These are phyloP conservation scores for Drosophila flavopinicola DNA, from an alignment of 2,888 invertebrate genomes.

Conservation along the genomic window DNA sequence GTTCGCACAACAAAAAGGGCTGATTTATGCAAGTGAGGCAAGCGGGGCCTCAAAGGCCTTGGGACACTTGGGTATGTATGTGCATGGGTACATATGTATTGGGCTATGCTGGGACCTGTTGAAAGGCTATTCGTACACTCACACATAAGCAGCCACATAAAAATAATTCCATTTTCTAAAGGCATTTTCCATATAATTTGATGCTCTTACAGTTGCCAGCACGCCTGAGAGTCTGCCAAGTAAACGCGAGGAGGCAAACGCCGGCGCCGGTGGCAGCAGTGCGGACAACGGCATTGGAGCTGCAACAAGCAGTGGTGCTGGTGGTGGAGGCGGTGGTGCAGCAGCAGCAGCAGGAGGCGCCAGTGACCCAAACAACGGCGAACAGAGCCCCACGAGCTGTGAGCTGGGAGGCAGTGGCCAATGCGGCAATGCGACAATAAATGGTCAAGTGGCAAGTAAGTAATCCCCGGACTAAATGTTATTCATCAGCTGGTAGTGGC, in stretches of 20 bases:
- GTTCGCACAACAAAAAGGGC: conserved; percentile 4
- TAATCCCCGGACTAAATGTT: conserved; percentile 42
- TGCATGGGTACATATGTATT: conserved; percentile 3
- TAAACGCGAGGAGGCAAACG: conserved; percentile 86
- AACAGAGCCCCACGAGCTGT: conserved; percentile 57
- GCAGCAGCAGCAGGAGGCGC: conserved; percentile 22
- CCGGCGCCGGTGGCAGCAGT: conserved; percentile 31
- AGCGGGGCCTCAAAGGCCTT: neutral
- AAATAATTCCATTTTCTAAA: conserved; percentile 30
- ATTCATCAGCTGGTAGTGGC: neutral
- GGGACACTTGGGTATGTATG: neutral
- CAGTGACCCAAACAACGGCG: conserved; percentile 51
- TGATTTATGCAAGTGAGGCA: conserved; percentile 32
- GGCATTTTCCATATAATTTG: conserved; percentile 40
- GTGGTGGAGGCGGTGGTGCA: conserved; percentile 21
- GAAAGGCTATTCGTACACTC: conserved; percentile 16
- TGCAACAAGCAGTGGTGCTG: conserved; percentile 27
- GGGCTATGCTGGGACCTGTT: conserved; percentile 34
- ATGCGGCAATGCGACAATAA: conserved; percentile 78
- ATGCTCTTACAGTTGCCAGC: conserved; percentile 91
- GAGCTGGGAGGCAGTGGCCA: conserved; percentile 51
- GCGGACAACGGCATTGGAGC: conserved; percentile 25
- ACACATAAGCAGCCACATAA: neutral
- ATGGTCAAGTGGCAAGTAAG: conserved; percentile 85
- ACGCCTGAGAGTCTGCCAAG: conserved; percentile 89